A percentile compares a stretch with the other conserved stretches of the same genome.
Evolutionary conservation across 2,797 vertebrate species (phyloP).

Genomic region (Ambastaia sidthimunki): DNA sequence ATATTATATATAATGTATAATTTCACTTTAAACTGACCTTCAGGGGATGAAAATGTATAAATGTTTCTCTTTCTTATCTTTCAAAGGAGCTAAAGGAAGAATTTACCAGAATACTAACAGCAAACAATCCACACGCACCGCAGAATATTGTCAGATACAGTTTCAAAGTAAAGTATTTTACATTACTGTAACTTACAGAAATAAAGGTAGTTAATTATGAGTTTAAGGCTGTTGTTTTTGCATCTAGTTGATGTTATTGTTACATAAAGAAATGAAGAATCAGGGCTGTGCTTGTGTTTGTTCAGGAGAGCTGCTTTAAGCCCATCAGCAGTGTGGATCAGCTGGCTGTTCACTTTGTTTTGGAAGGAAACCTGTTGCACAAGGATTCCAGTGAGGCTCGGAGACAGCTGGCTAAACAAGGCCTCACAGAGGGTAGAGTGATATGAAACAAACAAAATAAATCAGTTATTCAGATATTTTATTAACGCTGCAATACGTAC

Average conservation of each 20-base stretch:
- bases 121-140: conserved; percentile 90
- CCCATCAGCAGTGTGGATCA: conserved; percentile 83
- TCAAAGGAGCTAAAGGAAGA: conserved; percentile 90
- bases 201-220: background rate
- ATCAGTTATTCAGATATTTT: too few species aligned
- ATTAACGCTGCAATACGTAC: too few species aligned
- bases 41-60: background rate
- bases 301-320: conserved; percentile 85
- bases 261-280: background rate
- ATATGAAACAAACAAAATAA: background rate
- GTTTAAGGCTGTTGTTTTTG: background rate
- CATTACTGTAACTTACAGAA: background rate
- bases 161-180: conserved; percentile 85
- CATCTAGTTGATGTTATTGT: background rate
- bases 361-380: conserved; percentile 85
- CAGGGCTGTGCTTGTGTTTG: background rate
- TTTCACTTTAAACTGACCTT: conserved; percentile 3
- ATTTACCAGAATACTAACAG: conserved; percentile 88
- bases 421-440: conserved; percentile 69
- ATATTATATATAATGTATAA: background rate
- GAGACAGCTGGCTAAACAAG: conserved; percentile 75
- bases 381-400: conserved; percentile 91
- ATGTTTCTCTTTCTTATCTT: conserved; percentile 44
- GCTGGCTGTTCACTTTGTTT: conserved; percentile 84
- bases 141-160: conserved; percentile 90